Evolutionary conservation across 2,113 vertebrate species (phyloP).

Genomic region (Platysteira castanea): DNA sequence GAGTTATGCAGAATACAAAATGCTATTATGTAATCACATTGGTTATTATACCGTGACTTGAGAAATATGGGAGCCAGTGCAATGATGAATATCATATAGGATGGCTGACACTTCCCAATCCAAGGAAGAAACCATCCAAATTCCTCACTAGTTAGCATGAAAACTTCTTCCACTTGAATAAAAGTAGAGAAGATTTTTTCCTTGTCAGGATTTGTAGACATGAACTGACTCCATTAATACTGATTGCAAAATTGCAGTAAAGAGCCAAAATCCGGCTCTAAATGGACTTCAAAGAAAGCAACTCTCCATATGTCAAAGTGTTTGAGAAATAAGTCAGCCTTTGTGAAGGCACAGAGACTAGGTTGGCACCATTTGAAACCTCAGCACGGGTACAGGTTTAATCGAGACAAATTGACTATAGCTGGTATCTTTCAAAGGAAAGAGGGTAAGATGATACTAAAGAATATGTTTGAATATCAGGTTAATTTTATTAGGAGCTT

Average conservation of each 20-base stretch:
- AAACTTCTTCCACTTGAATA: not conserved
- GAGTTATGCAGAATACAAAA: constrained; percentile 4
- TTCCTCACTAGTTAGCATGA: not conserved
- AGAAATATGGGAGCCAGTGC: not conserved
- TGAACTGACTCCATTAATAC: not conserved
- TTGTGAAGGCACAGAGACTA: not conserved
- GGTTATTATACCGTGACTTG: not conserved
- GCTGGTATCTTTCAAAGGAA: not conserved
- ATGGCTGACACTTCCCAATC: not conserved
- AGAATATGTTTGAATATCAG: not conserved
- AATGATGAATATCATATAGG: not conserved
- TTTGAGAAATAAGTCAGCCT: not conserved
- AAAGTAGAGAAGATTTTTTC: not conserved
- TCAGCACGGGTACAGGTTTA: not conserved
- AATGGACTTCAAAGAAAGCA: not conserved
- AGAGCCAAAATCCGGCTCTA: not conserved
- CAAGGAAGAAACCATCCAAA: not conserved
- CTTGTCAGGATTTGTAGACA: not conserved
- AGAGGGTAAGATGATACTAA: not conserved
- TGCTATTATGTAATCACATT: constrained; percentile 27
- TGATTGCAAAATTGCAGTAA: constrained; percentile 3
- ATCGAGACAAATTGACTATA: not conserved
- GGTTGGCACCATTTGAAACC: not conserved
- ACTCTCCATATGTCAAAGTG: not conserved
- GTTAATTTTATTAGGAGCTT: not conserved